phyloP scores from a whole-genome alignment of 2,888 invertebrate genomes.

The Tenthredo notha region DNA sequence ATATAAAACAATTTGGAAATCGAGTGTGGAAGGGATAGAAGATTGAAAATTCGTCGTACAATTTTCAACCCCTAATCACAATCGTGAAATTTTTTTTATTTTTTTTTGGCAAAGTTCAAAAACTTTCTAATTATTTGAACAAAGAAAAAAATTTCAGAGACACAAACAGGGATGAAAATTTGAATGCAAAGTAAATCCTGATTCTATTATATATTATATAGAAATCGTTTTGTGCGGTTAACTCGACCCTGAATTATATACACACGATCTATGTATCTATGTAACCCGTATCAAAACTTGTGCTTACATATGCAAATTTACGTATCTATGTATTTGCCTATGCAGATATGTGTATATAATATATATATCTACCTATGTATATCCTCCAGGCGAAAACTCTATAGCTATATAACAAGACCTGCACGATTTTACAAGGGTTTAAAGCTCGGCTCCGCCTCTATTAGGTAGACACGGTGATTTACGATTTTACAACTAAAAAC shows the following conservation, averaged over 20 bases:
- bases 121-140: too few relatives aligned
- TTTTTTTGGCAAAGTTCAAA: too few relatives aligned
- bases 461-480: background rate
- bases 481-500: conserved; percentile 15
- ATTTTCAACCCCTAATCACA: too few relatives aligned
- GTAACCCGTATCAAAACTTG: background rate
- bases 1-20: too few relatives aligned
- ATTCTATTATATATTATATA: background rate
- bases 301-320: background rate
- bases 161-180: background rate
- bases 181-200: background rate
- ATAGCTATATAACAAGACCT: background rate
- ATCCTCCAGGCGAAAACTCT: background rate
- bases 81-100: too few relatives aligned
- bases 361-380: background rate
- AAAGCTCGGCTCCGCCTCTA: background rate
- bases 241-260: conserved; percentile 3
- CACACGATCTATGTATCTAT: background rate
- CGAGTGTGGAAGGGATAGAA: too few relatives aligned
- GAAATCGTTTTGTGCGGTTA: background rate
- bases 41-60: too few relatives aligned
- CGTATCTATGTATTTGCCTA: background rate
- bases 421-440: conserved; percentile 24
- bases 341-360: background rate
- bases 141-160: too few relatives aligned